Conservation (phyloP, 2,113 vertebrate genomes). For the Climacteris rufus region DNA sequence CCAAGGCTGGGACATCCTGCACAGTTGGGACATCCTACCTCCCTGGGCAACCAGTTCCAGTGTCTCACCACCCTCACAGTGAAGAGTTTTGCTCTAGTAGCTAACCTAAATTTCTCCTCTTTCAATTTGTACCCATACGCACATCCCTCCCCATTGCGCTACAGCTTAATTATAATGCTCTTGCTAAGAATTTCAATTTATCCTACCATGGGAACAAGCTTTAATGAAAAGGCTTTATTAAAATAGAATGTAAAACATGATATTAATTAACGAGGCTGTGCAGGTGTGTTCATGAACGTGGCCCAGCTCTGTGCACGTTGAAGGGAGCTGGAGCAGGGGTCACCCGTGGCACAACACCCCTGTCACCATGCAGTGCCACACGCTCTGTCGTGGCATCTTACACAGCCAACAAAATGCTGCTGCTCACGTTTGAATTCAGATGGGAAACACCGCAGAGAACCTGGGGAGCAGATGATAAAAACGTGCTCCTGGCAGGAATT, state of each 20-base stretch:
- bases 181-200: not conserved
- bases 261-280: not conserved
- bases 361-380: accelerated
- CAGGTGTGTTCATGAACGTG: not conserved
- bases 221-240: constrained; percentile 45
- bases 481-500: not conserved
- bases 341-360: not conserved
- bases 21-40: too few species aligned
- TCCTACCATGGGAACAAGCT: constrained; percentile 15
- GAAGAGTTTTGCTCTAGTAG: not conserved
- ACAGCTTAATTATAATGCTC: constrained; percentile 15
- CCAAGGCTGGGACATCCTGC: not conserved
- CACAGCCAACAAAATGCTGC: not conserved
- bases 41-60: not conserved
- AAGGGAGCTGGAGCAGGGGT: not conserved
- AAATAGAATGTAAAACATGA: not conserved
- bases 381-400: not conserved
- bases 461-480: not conserved
- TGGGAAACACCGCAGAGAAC: not conserved
- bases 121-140: not conserved
- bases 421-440: not conserved
- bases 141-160: not conserved
- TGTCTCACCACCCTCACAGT: not conserved
- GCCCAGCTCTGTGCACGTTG: accelerated
- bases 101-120: not conserved